Evolutionary conservation across 2,888 invertebrate species (phyloP), one percentile per base, ranked within the genome.

Genomic region (Nemapogon koenigi): DNA sequence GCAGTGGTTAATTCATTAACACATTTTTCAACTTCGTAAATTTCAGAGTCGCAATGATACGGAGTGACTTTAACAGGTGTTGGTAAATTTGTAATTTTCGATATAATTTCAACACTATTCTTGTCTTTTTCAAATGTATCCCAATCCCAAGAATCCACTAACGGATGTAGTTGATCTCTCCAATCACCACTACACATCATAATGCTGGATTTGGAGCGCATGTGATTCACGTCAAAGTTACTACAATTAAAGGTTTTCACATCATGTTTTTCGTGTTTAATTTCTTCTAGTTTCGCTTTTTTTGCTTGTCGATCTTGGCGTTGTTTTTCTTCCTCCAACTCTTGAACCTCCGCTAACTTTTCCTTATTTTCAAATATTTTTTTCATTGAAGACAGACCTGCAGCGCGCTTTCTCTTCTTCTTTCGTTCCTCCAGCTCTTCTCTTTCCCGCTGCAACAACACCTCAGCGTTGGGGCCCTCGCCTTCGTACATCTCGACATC

Each of bases 341-440:
- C 81, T 50, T 78, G 65, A 13, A 80, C 80, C 52, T 88, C 88
- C 2, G 86, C 88, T 25, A 83, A 72, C 46, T 76, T 83, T 57
- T 89, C 89, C 60, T 89, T 90, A 37, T 86, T 88, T 66, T 90
- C 90, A 60, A 90, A 90, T 50, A 90, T 86, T 68, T 86, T 86
- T 47, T 84, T 83, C 62, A 84, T 82, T 36, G 83, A 81, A 35
- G 83, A 85, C 15, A 89, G 56, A 33, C 85, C 83, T 48, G 85
- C 82, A n/a, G 84, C 81, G 39, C 84, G 72, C 55, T 86, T 85
- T 33, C 83, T 75, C 48, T 82, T 83, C 42, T 78, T 76, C 47
- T 78, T 81, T 44, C 61, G 79, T 31, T 78, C 75, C 48, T 83
- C 81, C 4, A 79, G 53, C 50, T 84, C 83, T 49, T 79, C 71